Evolutionary conservation across 2,888 invertebrate species (phyloP), one percentile per base, ranked within the genome.

Genomic region (Cataglyphis rosenhaueri): DNA sequence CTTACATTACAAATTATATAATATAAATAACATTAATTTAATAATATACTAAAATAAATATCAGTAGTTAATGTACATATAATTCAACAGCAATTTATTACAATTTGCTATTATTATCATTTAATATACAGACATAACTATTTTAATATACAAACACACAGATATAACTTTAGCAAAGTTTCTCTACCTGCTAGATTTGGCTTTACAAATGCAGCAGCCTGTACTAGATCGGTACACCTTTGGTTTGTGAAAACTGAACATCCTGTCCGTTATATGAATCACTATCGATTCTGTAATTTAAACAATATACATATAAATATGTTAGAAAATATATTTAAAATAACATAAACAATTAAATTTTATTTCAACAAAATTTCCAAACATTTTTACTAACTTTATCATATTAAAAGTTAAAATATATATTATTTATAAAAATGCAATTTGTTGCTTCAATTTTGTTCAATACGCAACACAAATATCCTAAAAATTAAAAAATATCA

Each of bases 211-310:
- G 94, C 98, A 98, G 94, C 98, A 98, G 71, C 98, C 98, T 89
- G 97, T 97, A 78, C 97, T 95, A 76, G 97, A 97, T 89, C 97
- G 96, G 94, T 98, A 98, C 85, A 97, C 97, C 95, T 97, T 97
- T 86, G 98, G 98, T 94, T 97, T 97, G 95, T 98, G 97, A 95
- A 98, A 98, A 94, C 97, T 97, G 95, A 97, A 98, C 97, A 98
- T 98, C 92, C 93, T 95, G 92, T 81, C 79, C 38, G 59, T 85
- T 86, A 64, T 62, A 85, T 88, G 75, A 84, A 83, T 25, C 25
- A 78, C 78, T 87, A 78, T 83, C 79, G 82, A 78, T 78, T 85
- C 91, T 92, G 88, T 12, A 91, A 92, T 87, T 59, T 35, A 29
- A 86, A 74, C 71, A 15, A 57, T n/a, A 41, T 15, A 70, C 32